phyloP scores from a whole-genome alignment of 1,140 invertebrate genomes.

The Rhagoletis pomonella region DNA sequence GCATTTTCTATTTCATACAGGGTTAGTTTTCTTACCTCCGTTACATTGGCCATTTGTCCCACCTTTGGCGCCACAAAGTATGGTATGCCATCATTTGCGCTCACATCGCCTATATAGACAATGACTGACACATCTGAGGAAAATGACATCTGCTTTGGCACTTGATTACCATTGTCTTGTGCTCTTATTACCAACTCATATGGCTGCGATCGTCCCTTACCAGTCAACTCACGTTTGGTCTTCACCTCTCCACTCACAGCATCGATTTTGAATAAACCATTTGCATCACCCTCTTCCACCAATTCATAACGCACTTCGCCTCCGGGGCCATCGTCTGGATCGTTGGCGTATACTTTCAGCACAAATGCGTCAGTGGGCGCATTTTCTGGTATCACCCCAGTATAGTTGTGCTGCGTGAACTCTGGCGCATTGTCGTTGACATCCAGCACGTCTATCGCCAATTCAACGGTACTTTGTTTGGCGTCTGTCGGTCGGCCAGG shows the following conservation, averaged over 20 bases:
- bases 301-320: slow-evolving; percentile 82
- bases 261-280: slow-evolving; percentile 82
- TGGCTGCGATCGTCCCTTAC: slow-evolving; percentile 84
- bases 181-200: slow-evolving; percentile 83
- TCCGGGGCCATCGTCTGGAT: slow-evolving; percentile 84
- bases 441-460: slow-evolving; percentile 85
- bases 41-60: slow-evolving; percentile 83
- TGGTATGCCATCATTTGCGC: slow-evolving; percentile 88
- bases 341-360: slow-evolving; percentile 85
- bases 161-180: slow-evolving; percentile 81
- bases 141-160: slow-evolving; percentile 74
- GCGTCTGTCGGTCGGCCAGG: slow-evolving; percentile 80
- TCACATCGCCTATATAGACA: slow-evolving; percentile 87
- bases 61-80: slow-evolving; percentile 82
- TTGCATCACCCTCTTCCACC: slow-evolving; percentile 82
- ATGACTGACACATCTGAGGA: slow-evolving; percentile 79
- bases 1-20: not conserved
- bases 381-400: slow-evolving; percentile 80
- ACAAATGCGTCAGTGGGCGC: slow-evolving; percentile 80
- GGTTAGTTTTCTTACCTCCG: slow-evolving; percentile 76
- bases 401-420: slow-evolving; percentile 76
- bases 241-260: slow-evolving; percentile 81
- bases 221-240: slow-evolving; percentile 80
- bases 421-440: slow-evolving; percentile 85
- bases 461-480: slow-evolving; percentile 78